phyloP scores from a whole-genome alignment of 64 coral and sea anemone genomes.

The Montipora foliosa region DNA sequence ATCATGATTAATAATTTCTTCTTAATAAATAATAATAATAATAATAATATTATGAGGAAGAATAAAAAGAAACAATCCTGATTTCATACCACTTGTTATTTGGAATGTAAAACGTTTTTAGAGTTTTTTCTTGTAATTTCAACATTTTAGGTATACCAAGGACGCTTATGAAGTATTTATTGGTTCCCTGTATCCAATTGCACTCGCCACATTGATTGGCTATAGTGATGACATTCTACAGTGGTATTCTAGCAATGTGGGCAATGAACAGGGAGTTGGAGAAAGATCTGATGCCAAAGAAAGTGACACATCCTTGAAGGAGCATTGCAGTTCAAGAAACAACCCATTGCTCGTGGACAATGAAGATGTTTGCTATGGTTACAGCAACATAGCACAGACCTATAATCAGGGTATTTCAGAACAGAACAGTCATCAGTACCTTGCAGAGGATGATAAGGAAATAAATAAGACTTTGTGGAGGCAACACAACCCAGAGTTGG shows the following conservation, averaged over 20 bases:
- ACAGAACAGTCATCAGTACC: neutral
- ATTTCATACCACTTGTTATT: too few relatives aligned
- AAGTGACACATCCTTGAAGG: neutral
- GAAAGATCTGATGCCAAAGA: neutral
- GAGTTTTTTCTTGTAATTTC: too few relatives aligned
- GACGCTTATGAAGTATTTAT: conserved; percentile 77
- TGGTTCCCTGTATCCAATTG: conserved; percentile 78
- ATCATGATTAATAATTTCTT: too few relatives aligned
- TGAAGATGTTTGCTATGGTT: neutral
- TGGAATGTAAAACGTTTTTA: too few relatives aligned
- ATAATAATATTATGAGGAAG: too few relatives aligned
- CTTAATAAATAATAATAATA: too few relatives aligned
- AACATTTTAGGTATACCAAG: conserved; percentile 71
- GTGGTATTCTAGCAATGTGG: conserved; percentile 22
- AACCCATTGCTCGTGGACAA: neutral
- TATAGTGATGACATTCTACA: conserved; percentile 36
- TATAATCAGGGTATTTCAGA: neutral
- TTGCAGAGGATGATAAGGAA: neutral
- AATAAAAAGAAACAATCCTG: too few relatives aligned
- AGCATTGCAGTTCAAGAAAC: neutral
- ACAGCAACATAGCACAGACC: neutral
- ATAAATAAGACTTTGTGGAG: neutral
- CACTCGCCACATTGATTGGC: conserved; percentile 16
- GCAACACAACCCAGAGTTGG: neutral
- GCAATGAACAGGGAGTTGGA: neutral